Conservation (phyloP, 2,888 invertebrate species). For the Mythimna ferrago region DNA sequence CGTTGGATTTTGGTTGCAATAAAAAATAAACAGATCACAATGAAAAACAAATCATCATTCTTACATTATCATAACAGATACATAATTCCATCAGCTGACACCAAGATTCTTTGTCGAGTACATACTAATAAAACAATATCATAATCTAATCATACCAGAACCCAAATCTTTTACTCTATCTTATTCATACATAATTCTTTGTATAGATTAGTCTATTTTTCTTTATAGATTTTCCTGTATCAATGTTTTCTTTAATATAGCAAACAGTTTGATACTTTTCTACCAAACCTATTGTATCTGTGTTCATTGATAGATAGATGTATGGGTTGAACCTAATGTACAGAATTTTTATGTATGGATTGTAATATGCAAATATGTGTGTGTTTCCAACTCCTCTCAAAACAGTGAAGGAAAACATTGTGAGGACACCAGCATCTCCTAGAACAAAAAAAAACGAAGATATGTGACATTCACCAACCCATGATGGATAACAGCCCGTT, state of each 20-base stretch:
- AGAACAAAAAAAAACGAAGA: too few species aligned
- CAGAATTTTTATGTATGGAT: too few species aligned
- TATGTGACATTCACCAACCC: too few species aligned
- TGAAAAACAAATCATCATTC: conserved; percentile 14
- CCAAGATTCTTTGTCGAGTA: conserved; percentile 10
- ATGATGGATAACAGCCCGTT: too few species aligned
- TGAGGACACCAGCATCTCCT: too few species aligned
- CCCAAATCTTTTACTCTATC: conserved; percentile 37
- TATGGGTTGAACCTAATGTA: too few species aligned
- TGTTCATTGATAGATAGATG: not conserved
- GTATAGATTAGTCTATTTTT: conserved; percentile 31
- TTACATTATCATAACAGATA: conserved; percentile 24
- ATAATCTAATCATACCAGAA: conserved; percentile 46
- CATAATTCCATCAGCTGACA: conserved; percentile 25
- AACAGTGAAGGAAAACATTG: too few species aligned
- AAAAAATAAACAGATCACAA: not conserved
- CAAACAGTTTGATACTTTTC: not conserved
- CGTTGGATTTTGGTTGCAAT: too few species aligned
- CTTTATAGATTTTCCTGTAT: conserved; percentile 19
- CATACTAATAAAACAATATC: conserved; percentile 34
- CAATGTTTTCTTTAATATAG: not conserved
- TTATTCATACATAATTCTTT: conserved; percentile 31
- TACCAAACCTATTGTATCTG: not conserved
- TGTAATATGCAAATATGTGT: too few species aligned
- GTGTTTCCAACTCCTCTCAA: too few species aligned